phyloP scores from a whole-genome alignment of 2,797 vertebrate species.

The Glyptemys insculpta region DNA sequence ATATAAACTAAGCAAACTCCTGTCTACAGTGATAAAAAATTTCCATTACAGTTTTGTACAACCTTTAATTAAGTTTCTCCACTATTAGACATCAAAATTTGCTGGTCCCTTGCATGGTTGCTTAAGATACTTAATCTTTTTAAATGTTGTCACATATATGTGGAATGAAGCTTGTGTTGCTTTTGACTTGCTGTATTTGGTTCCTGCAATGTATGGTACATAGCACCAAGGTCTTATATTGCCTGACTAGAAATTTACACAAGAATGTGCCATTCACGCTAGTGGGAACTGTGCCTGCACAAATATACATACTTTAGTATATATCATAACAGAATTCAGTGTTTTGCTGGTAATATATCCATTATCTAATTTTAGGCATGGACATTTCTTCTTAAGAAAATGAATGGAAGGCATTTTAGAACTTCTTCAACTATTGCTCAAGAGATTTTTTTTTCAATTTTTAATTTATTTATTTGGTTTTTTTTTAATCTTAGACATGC shows the following conservation, averaged over 20 bases:
- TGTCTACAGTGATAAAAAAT: background rate
- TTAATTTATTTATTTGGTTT: background rate
- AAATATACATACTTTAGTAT: background rate
- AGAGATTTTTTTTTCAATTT: background rate
- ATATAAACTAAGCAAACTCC: background rate
- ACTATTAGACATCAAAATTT: background rate
- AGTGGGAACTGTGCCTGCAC: background rate
- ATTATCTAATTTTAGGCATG: background rate
- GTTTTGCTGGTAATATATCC: background rate
- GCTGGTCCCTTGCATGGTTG: background rate
- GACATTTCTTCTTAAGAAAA: background rate
- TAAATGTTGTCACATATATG: background rate
- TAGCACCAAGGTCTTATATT: background rate
- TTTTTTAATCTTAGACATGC: background rate
- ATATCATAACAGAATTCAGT: background rate
- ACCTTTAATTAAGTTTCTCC: background rate
- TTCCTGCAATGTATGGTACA: background rate
- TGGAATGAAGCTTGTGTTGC: background rate
- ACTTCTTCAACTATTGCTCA: background rate
- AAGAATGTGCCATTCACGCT: background rate
- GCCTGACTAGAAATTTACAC: background rate
- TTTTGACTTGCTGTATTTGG: background rate
- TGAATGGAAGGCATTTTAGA: background rate
- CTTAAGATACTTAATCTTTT: background rate
- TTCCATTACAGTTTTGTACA: background rate